These are phyloP conservation scores for Columba janthina DNA, from an alignment of 2,113 vertebrate genomes.

Conservation along the genomic window DNA sequence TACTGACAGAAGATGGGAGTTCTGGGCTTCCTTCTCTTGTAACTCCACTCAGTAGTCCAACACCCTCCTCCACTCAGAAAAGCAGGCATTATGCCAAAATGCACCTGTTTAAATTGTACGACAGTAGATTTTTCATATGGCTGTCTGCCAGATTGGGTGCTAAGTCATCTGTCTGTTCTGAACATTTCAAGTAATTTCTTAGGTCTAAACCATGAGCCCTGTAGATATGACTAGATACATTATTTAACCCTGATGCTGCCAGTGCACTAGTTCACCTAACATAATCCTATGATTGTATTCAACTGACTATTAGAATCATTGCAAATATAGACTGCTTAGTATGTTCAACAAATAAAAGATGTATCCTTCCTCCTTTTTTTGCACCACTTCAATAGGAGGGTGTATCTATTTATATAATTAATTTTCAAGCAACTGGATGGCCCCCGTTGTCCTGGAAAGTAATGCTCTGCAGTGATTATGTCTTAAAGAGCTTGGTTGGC, in stretches of 20 bases:
- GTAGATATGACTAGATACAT: background rate
- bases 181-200: background rate
- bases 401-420: background rate
- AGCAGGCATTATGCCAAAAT: background rate
- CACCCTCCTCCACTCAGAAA: background rate
- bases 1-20: background rate
- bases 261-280: background rate
- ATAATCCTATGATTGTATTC: background rate
- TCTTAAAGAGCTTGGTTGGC: fast-evolving
- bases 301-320: background rate
- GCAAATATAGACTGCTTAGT: background rate
- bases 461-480: background rate
- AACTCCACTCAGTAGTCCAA: background rate
- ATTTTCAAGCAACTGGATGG: background rate
- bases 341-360: background rate
- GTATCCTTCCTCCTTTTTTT: background rate
- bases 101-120: background rate
- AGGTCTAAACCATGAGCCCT: background rate
- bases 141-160: background rate
- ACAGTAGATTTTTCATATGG: background rate
- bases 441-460: background rate
- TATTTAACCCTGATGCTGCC: background rate
- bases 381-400: background rate
- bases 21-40: background rate
- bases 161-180: background rate